A percentile compares a stretch with the other conserved stretches of the same genome.
Evolutionary conservation across 1,140 invertebrate genomes (phyloP).

Genomic region (Ceratoteleas bidentatus): DNA sequence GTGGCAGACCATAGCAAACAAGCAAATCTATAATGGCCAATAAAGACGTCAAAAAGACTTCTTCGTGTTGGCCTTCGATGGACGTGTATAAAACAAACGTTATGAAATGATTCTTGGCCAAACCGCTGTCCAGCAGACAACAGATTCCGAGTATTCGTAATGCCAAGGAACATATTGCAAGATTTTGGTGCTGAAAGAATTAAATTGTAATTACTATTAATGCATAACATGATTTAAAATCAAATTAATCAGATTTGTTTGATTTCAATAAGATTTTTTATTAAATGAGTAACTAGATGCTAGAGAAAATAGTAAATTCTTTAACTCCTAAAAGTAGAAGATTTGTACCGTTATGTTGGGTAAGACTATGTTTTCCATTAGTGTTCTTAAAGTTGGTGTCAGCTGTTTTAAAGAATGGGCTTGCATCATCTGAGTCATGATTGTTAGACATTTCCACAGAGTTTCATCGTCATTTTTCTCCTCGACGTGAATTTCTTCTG

Average conservation of each 20-base stretch:
- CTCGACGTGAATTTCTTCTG: constrained; percentile 69
- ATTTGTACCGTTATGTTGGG: constrained; percentile 71
- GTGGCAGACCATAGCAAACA: constrained; percentile 75
- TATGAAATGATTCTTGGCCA: constrained; percentile 77
- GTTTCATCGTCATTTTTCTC: constrained; percentile 74
- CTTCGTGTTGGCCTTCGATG: constrained; percentile 67
- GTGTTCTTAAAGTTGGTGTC: constrained; percentile 74
- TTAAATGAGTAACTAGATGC: no score
- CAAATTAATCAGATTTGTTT: no score
- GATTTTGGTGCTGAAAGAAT: constrained; percentile 72
- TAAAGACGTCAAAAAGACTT: constrained; percentile 72
- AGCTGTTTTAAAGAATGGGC: constrained; percentile 70
- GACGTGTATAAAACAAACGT: constrained; percentile 74
- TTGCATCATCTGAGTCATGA: constrained; percentile 76
- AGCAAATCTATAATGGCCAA: constrained; percentile 78
- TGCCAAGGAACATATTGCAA: constrained; percentile 70
- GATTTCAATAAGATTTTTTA: no score
- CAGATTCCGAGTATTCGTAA: constrained; percentile 72
- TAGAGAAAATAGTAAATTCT: no score
- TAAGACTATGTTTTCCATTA: constrained; percentile 73
- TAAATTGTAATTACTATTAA: no score
- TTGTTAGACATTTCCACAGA: constrained; percentile 77
- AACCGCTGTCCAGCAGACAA: constrained; percentile 74
- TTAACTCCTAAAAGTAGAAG: no score
- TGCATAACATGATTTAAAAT: no score